Percentiles rank a stretch among this genome's conserved stretches.
These are phyloP conservation scores for Ptychadena robeensis DNA, from an alignment of 2,797 vertebrate genomes.

Conservation along the genomic window DNA sequence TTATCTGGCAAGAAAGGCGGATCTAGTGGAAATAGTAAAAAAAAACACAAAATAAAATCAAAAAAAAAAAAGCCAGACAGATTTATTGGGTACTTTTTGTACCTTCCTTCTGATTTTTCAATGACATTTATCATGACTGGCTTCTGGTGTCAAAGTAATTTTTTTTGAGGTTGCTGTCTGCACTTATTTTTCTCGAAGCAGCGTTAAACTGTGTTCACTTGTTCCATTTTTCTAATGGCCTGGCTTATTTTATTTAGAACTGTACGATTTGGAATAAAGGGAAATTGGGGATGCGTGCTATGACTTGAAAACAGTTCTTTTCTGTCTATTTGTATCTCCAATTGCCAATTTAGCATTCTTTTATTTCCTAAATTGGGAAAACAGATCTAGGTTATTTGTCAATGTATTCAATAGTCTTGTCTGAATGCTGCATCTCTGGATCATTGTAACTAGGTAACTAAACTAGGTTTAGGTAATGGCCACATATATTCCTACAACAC, in stretches of 20 bases:
- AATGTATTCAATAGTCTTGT: too few species aligned
- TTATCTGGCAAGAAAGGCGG: neutral
- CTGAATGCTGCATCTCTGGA: too few species aligned
- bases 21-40: too few species aligned
- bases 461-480: too few species aligned
- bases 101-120: neutral
- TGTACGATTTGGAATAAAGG: slow-evolving; percentile 51
- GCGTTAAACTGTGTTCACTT: slow-evolving; percentile 60
- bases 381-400: too few species aligned
- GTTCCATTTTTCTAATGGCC: slow-evolving; percentile 52
- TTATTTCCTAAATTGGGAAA: too few species aligned
- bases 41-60: neutral
- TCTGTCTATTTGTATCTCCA: neutral
- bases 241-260: slow-evolving; percentile 61
- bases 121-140: slow-evolving; percentile 41
- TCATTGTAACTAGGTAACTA: too few species aligned
- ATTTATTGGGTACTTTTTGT: slow-evolving; percentile 1
- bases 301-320: neutral
- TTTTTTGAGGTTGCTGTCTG: slow-evolving; percentile 55
- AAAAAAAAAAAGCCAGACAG: neutral
- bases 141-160: slow-evolving; percentile 45
- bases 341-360: neutral
- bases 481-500: too few species aligned
- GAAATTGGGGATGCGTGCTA: slow-evolving; percentile 7
- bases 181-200: slow-evolving; percentile 62